phyloP scores from a whole-genome alignment of 1,140 invertebrate species.

The Bombus sylvicola region DNA sequence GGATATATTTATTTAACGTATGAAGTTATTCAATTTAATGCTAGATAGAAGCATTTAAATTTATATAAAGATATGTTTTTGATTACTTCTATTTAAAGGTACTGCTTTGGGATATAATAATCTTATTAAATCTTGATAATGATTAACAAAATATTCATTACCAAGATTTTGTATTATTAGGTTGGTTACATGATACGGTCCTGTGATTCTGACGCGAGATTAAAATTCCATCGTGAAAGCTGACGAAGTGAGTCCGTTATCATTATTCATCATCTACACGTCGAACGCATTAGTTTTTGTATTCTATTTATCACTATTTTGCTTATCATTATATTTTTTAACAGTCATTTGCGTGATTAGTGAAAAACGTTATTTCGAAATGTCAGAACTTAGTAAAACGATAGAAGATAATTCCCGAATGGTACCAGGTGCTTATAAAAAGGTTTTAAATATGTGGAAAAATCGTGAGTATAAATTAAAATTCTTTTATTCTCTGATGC shows the following conservation, averaged over 20 bases:
- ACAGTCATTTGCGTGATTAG: neutral
- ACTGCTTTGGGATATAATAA: too few relatives aligned
- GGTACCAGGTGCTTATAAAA: constrained; percentile 62
- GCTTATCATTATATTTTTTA: neutral
- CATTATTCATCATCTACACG: constrained; percentile 56
- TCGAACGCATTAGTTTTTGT: neutral
- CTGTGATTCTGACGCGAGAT: constrained; percentile 56
- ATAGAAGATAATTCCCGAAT: constrained; percentile 43
- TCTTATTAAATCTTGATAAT: neutral
- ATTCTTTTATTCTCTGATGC: neutral
- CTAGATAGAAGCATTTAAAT: neutral
- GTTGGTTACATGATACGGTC: constrained; percentile 48
- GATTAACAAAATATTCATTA: neutral
- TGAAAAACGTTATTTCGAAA: constrained; percentile 15
- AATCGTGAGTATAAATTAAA: constrained; percentile 65
- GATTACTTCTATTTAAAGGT: neutral
- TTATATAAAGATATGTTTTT: neutral
- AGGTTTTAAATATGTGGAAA: constrained; percentile 68
- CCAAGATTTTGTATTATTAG: constrained; percentile 26
- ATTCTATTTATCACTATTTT: neutral
- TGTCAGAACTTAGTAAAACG: constrained; percentile 49
- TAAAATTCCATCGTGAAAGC: constrained; percentile 53
- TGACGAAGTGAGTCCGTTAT: constrained; percentile 57
- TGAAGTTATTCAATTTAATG: neutral
- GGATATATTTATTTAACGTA: neutral